Base-by-base conservation (phyloP, 92 coral and sea anemone genomes). In the Zoanthus solanderi region DNA sequence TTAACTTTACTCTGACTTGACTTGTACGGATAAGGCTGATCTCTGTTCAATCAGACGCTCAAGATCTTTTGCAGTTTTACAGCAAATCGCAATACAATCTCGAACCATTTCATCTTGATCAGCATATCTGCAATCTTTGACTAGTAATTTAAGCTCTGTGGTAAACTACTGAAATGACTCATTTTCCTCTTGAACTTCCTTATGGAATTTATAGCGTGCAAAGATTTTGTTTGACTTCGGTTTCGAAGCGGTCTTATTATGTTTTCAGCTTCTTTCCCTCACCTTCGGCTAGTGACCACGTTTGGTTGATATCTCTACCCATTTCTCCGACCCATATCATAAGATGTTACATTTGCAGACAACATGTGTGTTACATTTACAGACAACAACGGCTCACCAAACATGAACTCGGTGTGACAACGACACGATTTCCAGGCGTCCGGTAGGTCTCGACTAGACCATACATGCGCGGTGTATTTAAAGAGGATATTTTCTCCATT, bases 21-120 rank as follows among this genome's bases (percentile, higher is more conserved):
- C 82, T 42, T 93, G 89, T 44, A 92, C 31, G 16, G 90, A 86
- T 76, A 90, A 91, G 72, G 83, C 91, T 23, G 93, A 81, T 52
- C 92, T 92, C 87, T 87, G 87, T 54, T 87, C 76, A 65, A 90
- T 90, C 18, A 65, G 78, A n/a, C 79, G 85, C 37, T 92, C 91
- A 83, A 79, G 57, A 42, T 69, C 86, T 87, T 79, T 89, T 29
- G 12, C 16, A 30, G 76, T 14, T 71, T 71, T 71, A 71, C 88
- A 83, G 42, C 90, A 91, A 67, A 87, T 61, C 1, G 87, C 93
- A 53, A 87, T 87, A 76, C 92, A 60, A 67, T 91, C 96, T 83
- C 94, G 83, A 53, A 85, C 91, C 96, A 93, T 93, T 57, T 93
- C 89, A 54, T 94, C 90, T 28, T 75, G 91, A 29, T 89, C 90